Evolutionary conservation across 2,888 invertebrate genomes (phyloP), one percentile per base, ranked within the genome.

Genomic region (Papilio protenor): DNA sequence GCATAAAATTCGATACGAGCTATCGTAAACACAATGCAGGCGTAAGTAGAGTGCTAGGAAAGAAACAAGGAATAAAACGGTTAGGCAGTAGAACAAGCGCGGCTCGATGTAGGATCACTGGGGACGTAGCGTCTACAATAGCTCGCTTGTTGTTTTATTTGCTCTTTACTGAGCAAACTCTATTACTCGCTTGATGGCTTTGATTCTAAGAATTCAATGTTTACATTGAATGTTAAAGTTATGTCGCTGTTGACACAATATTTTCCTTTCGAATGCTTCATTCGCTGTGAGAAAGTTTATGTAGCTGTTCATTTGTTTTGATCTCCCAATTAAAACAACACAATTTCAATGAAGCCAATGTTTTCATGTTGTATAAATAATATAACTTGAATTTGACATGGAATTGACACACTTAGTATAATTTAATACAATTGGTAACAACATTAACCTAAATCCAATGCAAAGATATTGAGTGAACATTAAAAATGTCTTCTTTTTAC

Each of bases 111-210:
- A 84, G 84, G 82, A 83, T 85, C 86, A 85, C 83, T 84, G 90
- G 59, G 76, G 73, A 79, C 72, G 79, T 77, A 75, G 80, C 79
- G 79, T 78, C 80, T 79, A 81, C 85, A 86, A 84, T 86, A 86
- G 76, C 33, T 81, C 84, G 87, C 88, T 86, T 93, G 92, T 93
- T 93, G 92, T 93, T 93, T 92, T 93, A 91, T 93, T 93, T 93
- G 89, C 89, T 88, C 87, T 89, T 86, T 90, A 90, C 93, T 92
- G 89, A 86, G 92, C 91, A 91, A 91, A 92, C 90, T 90, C 92
- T 92, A 92, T 92, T 91, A 90, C 89, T 86, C 88, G 87, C 86
- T 88, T 91, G 91, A 92, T 91, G 88, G 91, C 90, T 93, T 93
- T 92, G 92, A 93, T 93, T 93, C 92, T 86, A 83, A 90, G 93